Conservation (phyloP, 2,888 invertebrate genomes). For the Seira ritae region DNA sequence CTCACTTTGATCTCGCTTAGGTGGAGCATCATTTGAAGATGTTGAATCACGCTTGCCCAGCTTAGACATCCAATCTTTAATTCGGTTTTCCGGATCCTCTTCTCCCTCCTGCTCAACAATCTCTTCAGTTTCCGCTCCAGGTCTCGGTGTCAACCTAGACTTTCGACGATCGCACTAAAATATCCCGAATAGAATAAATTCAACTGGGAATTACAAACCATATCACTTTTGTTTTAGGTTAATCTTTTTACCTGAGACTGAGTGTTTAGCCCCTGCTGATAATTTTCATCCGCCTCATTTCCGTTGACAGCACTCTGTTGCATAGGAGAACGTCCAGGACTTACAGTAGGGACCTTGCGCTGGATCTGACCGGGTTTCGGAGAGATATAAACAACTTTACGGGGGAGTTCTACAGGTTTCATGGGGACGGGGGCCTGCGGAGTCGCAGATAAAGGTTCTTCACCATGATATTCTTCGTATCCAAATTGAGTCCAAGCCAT, state of each 20-base stretch:
- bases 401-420: slow-evolving; percentile 26
- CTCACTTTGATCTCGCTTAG: not conserved
- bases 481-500: slow-evolving; percentile 64
- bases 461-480: slow-evolving; percentile 45
- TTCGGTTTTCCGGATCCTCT: slow-evolving; percentile 59
- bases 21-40: not conserved
- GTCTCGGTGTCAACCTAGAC: slow-evolving; percentile 42
- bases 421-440: slow-evolving; percentile 30
- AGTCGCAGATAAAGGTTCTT: slow-evolving; percentile 25
- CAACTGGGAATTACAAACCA: too few species aligned
- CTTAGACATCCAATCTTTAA: slow-evolving; percentile 69
- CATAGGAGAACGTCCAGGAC: not conserved
- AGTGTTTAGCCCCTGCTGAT: too few species aligned
- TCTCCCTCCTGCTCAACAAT: slow-evolving; percentile 55
- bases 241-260: not conserved
- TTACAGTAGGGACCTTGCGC: not conserved
- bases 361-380: not conserved
- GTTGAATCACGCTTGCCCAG: slow-evolving; percentile 56
- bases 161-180: slow-evolving; percentile 38
- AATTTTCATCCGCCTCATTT: not conserved
- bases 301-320: not conserved
- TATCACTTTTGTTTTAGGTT: too few species aligned
- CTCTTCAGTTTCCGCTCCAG: slow-evolving; percentile 56
- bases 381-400: slow-evolving; percentile 5
- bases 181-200: too few species aligned